Conservation (phyloP, 2,888 invertebrate species). For the Atethmia centrago region DNA sequence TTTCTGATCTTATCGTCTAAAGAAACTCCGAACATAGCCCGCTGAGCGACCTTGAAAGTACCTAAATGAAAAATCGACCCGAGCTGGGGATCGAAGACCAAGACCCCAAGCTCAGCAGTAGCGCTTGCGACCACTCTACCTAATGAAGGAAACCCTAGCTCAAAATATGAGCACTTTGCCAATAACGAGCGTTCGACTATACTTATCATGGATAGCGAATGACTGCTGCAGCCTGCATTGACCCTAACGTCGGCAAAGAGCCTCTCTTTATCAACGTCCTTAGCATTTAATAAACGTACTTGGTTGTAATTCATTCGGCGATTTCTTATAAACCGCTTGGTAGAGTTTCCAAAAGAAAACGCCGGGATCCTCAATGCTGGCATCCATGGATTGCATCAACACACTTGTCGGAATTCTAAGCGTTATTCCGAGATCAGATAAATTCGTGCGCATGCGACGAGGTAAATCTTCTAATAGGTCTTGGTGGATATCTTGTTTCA, state of each 20-base stretch:
- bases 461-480: conserved; percentile 84
- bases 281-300: conserved; percentile 18
- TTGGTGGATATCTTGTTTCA: conserved; percentile 82
- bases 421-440: conserved; percentile 81
- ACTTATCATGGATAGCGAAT: background rate
- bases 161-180: too few relatives aligned
- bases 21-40: too few relatives aligned
- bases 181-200: background rate
- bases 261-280: background rate
- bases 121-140: background rate
- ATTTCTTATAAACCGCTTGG: conserved; percentile 76
- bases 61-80: background rate
- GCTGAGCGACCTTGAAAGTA: too few relatives aligned
- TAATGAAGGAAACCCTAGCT: background rate
- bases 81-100: background rate
- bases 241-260: background rate
- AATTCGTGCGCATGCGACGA: conserved; percentile 73
- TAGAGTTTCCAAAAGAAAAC: conserved; percentile 87
- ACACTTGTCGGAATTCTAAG: conserved; percentile 73
- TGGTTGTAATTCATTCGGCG: conserved; percentile 77
- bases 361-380: conserved; percentile 80
- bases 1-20: too few relatives aligned
- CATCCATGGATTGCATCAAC: conserved; percentile 80
- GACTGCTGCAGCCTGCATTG: background rate
- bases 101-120: background rate